Evolutionary conservation across 2,888 invertebrate genomes (phyloP), one percentile per base, ranked within the genome.

Genomic region (Scaeva pyrastri): DNA sequence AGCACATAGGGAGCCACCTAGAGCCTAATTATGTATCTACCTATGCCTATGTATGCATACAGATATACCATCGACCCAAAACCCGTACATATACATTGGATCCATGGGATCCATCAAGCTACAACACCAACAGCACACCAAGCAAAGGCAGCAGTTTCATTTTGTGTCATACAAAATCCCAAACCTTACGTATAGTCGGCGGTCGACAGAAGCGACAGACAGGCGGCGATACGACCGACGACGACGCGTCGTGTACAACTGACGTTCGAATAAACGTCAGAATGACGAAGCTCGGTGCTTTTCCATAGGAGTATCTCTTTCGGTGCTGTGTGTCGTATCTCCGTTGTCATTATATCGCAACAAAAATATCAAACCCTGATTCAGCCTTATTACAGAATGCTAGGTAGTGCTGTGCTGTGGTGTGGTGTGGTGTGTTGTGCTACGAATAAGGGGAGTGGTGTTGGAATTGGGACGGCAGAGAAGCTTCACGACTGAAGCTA

Each of bases 341-440:
- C 48, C 81, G 77, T 79, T 79, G 88, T 82, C 85, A 76, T 85
- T 81, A 85, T 81, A 85, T 86, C 86, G 82, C 86, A 81, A 86
- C 86, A 78, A 82, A 86, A 81, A 82, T 82, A 77, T 82, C 74
- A 74, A 77, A 86, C 73, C 56, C 50, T 82, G 76, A 73, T 50
- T 73, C 73, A 79, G 58, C 56, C 58, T 70, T 79, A 58, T 78
- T 75, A 39, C 74, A 41, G 64, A 45, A 60, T 31, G 39, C 56
- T 43, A 64, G 62, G 58, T 45, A 62, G 62, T 70, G 55, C 50
- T 55, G 66, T 66, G 14, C 5, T 4, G 56, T 56, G 31, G 48
- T 70, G 19, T 39, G 31, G 48, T 70, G 19, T 39, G n/a, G 7
- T 36, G 16, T 56, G 36, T 7, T 55, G 14, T 55, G 23, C 7